Conservation (phyloP, 2,888 invertebrate genomes). For the Lasius platythorax region DNA sequence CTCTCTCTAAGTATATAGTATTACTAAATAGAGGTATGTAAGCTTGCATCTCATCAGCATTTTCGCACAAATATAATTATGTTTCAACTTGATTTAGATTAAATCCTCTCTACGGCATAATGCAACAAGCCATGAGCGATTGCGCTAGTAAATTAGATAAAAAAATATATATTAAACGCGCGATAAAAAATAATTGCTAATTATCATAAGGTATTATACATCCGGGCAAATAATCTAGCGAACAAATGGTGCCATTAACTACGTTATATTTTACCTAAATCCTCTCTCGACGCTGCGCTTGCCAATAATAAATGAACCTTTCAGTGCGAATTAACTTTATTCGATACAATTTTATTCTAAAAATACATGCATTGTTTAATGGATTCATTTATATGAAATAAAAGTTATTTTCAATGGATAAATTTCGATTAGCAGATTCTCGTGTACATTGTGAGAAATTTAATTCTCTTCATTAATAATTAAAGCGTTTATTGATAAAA, state of each 20-base stretch:
- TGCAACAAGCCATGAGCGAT: slow-evolving; percentile 29
- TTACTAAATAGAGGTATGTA: neutral
- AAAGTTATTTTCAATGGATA: neutral
- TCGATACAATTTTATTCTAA: slow-evolving; percentile 4
- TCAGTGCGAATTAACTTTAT: slow-evolving; percentile 26
- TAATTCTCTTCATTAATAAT: neutral
- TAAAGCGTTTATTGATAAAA: neutral
- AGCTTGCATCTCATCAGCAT: slow-evolving; percentile 1
- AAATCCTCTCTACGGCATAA: slow-evolving; percentile 23
- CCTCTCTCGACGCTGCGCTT: slow-evolving; percentile 76
- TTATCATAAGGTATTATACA: neutral
- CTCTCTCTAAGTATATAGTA: neutral
- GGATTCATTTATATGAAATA: neutral
- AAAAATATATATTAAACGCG: slow-evolving; percentile 1
- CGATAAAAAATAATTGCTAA: slow-evolving; percentile 17
- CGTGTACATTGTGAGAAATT: neutral
- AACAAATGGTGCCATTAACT: slow-evolving; percentile 55
- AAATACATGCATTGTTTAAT: neutral
- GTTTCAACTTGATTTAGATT: slow-evolving; percentile 13
- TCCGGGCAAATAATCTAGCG: slow-evolving; percentile 43
- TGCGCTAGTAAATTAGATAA: slow-evolving; percentile 37
- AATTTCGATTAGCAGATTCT: neutral
- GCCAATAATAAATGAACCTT: slow-evolving; percentile 63
- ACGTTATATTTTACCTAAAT: slow-evolving; percentile 72
- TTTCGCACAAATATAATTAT: neutral